Base-by-base conservation (phyloP, 1,140 invertebrate genomes). In the Halyomorpha halys region DNA sequence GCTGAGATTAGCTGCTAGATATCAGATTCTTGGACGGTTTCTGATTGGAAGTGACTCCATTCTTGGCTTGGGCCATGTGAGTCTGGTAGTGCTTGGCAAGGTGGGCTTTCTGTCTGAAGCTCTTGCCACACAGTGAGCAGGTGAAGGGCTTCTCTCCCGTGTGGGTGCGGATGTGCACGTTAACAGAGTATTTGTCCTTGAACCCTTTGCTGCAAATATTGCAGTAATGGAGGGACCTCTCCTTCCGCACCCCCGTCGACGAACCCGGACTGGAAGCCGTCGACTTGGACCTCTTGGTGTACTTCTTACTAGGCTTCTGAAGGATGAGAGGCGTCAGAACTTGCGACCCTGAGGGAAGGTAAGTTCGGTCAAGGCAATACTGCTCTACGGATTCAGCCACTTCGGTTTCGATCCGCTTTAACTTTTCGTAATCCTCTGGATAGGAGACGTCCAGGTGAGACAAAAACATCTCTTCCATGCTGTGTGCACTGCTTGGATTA, bases 31-130 rank as follows among this genome's bases (percentile, higher is more conserved):
- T 65, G 60, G 64, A 19, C 30, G 64, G 30, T 62, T 65, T 65
- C 30, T 60, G 59, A 44, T 34, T 39, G 30, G 59, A 18, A 1
- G 59, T 39, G 14, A 60, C 59, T 11, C 59, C 59, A 60, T 69
- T 69, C 53, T 68, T 69, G 44, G 71, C 71, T 72, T 89, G 86
- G 11, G 87, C 86, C 65, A 90, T 85, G 75, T 98, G 94, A 19
- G 94, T 97, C 75, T 96, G 91, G 74, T 97, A 94, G 76, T 98
- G 94, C 74, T 98, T 98, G 62, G 94, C 94, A 61, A 98, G 81
- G 74, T 98, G 95, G 0, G 94, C 94, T 74, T 97, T 97, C 75
- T 98, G 95, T 18, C 94, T 82, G 76, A 94, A 94, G 69, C 87
- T 91, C 72, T 93, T 94, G 54, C 89, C 89, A 70, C 91, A 94